Conservation (phyloP, 2,797 vertebrate species). For the Etheostoma perlongum region DNA sequence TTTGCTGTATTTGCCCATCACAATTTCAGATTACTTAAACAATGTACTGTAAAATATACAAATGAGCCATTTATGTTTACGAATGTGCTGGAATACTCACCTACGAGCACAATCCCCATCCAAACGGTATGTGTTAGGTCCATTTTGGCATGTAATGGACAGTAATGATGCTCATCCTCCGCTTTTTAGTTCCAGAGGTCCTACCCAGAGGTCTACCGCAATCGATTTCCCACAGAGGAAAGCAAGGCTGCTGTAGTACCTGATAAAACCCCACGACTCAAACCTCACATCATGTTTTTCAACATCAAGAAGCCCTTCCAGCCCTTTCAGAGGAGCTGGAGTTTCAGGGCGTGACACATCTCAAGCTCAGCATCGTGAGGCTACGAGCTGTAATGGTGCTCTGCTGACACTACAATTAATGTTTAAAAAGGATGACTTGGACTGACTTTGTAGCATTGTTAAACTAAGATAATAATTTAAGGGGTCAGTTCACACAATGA, state of each 20-base stretch:
- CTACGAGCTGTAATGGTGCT: conserved; percentile 4
- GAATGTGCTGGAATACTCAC: neutral
- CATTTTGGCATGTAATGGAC: neutral
- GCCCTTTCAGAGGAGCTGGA: conserved; percentile 96
- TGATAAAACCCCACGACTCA: conserved; percentile 86
- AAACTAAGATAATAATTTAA: conserved; percentile 7
- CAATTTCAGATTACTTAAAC: neutral
- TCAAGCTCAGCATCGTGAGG: conserved; percentile 12
- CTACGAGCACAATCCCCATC: too few species aligned
- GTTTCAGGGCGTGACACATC: conserved; percentile 89
- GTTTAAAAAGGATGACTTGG: neutral
- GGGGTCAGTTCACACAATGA: conserved; percentile 10
- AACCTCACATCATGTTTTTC: conserved; percentile 88
- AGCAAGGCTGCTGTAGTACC: conserved; percentile 90
- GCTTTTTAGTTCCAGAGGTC: conserved; percentile 93
- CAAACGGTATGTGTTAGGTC: neutral
- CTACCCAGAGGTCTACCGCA: conserved; percentile 92
- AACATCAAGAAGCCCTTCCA: conserved; percentile 93
- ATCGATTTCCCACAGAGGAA: conserved; percentile 92
- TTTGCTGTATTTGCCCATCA: too few species aligned
- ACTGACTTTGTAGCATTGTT: conserved; percentile 34
- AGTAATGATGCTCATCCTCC: neutral
- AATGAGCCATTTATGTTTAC: neutral
- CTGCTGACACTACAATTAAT: neutral
- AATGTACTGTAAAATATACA: neutral